Evolutionary conservation across 2,888 invertebrate genomes (phyloP), one percentile per base, ranked within the genome.

Genomic region (Sinodicranocentrus sp.): DNA sequence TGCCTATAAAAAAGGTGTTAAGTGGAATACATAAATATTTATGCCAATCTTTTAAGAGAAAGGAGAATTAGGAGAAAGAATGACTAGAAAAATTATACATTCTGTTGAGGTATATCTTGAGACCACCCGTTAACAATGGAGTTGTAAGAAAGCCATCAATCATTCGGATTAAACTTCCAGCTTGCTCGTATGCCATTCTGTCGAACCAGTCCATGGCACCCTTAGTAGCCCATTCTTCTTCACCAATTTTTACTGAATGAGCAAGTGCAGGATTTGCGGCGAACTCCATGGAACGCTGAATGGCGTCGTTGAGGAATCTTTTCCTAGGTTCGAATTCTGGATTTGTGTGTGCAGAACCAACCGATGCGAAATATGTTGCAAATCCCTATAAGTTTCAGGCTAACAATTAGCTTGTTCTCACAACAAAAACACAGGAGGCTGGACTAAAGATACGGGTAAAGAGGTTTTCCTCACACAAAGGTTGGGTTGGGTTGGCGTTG

Each of bases 91-190:
- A 57, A 57, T 10, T 57, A 57, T 57, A 85, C 83, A 61, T 5
- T 65, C 15, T 19, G 3, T 73, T 77, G 1, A 87, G 73, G 44
- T 87, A 87, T 39, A 13, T 61, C 23, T 61, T 61, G 1, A 87
- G 70, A 17, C 82, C 85, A 8, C 44, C 75, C n/a, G 68, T 54
- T 15, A 87, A 44, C 0, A 78, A 57, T 17, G 43, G 21, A 19
- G 78, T 76, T 6, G 79, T 70, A 1, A 87, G 67, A 33, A 88
- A 73, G 15, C 85, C 84, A 17, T 84, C 84, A 85, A 87, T 86
- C 88, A 88, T 88, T 5, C 79, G 25, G 44, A 87, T 88, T 15
- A 88, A 72, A 15, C 85, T 84, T 5, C 84, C 87, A 17, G 82
- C 83, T 19, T 88, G 86, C 17, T 88, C 87, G 54, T 87, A 87